Evolutionary conservation across 1,140 invertebrate genomes (phyloP).

Genomic region (Heliconius congener): DNA sequence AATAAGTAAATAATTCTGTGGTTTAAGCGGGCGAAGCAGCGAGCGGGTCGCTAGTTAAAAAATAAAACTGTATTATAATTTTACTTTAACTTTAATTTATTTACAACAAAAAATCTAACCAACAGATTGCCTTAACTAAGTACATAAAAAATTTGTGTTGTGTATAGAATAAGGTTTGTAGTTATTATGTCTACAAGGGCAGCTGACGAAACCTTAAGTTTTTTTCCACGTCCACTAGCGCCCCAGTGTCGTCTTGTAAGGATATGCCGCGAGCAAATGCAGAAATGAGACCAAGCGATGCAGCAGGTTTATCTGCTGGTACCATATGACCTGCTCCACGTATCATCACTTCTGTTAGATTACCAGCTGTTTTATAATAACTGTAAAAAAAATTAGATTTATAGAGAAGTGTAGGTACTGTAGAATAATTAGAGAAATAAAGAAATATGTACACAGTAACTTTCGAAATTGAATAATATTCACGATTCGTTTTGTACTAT

Average conservation of each 20-base stretch:
- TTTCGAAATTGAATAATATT: too few relatives aligned
- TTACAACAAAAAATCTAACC: conserved; percentile 23
- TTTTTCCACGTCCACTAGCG: conserved; percentile 60
- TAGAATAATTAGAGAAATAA: too few relatives aligned
- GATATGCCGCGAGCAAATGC: conserved; percentile 65
- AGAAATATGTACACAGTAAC: too few relatives aligned
- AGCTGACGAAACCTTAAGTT: conserved; percentile 51
- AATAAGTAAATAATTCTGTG: too few relatives aligned
- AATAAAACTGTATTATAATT: not conserved
- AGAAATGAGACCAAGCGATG: conserved; percentile 68
- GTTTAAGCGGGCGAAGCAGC: not conserved
- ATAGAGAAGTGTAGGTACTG: too few relatives aligned
- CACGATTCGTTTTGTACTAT: too few relatives aligned
- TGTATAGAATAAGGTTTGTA: conserved; percentile 10
- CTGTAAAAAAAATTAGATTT: conserved; percentile 60
- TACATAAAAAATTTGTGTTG: conserved; percentile 27
- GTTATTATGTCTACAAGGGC: conserved; percentile 31
- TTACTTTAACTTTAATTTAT: conserved; percentile 19
- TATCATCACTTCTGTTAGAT: conserved; percentile 85
- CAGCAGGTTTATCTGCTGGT: conserved; percentile 84
- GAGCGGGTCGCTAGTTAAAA: not conserved
- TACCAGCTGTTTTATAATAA: conserved; percentile 83
- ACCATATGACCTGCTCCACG: conserved; percentile 86
- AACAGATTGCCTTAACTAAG: conserved; percentile 16
- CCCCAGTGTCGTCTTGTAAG: conserved; percentile 58